These are phyloP conservation scores for Steinernema hermaphroditum DNA, from an alignment of 2,888 invertebrate species.

Conservation along the genomic window DNA sequence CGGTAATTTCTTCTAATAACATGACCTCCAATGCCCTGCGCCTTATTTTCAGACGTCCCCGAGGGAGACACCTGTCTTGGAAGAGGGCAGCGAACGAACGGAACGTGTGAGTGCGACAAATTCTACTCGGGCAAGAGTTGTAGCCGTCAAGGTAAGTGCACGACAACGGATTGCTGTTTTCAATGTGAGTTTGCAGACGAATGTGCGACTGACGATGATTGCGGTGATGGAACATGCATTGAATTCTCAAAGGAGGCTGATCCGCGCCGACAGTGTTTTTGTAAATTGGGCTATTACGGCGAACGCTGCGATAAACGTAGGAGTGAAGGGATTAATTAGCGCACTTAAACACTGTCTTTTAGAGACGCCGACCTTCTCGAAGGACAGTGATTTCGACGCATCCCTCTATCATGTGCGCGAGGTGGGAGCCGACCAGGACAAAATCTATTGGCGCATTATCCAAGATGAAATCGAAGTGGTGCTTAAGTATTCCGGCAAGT, in stretches of 20 bases:
- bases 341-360: neutral
- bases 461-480: slow-evolving; percentile 82
- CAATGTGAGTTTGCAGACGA: slow-evolving; percentile 74
- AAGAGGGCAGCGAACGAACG: slow-evolving; percentile 72
- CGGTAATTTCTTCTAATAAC: slow-evolving; percentile 22
- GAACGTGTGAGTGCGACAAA: slow-evolving; percentile 66
- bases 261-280: slow-evolving; percentile 76
- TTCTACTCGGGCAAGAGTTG: slow-evolving; percentile 81
- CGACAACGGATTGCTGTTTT: neutral
- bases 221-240: slow-evolving; percentile 83
- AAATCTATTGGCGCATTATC: slow-evolving; percentile 80
- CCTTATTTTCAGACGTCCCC: slow-evolving; percentile 43
- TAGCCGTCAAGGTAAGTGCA: slow-evolving; percentile 76
- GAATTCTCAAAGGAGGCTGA: slow-evolving; percentile 70
- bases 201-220: slow-evolving; percentile 82
- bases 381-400: slow-evolving; percentile 50
- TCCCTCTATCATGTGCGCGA: slow-evolving; percentile 49
- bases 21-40: neutral
- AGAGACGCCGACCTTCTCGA: slow-evolving; percentile 44
- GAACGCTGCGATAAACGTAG: slow-evolving; percentile 46
- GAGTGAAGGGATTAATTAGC: neutral
- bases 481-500: slow-evolving; percentile 83
- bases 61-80: slow-evolving; percentile 84
- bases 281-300: slow-evolving; percentile 81
- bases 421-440: slow-evolving; percentile 73